Base-by-base conservation (phyloP, 2,797 vertebrate genomes). In the Scomberomorus guttatus region DNA sequence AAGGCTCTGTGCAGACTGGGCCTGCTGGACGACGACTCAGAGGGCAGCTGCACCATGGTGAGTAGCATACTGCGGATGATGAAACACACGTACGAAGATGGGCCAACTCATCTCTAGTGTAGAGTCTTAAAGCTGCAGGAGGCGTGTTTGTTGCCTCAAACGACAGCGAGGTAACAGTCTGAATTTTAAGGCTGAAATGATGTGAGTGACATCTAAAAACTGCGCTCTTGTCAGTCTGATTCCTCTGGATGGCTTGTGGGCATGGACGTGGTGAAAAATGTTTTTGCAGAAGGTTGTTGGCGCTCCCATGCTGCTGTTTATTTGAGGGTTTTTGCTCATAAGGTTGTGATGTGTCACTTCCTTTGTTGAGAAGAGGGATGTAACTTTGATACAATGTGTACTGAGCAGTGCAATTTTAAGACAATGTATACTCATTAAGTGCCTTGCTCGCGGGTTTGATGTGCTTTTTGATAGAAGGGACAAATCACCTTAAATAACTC, bases 1-100 rank as follows among this genome's bases (percentile, higher is more conserved):
- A 97, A 96, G 84, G 93, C 95, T 5, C 95, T 98, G 87, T 98
- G 98, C 92, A 95, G 95, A 91, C 95, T 98, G 82, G 96, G 96
- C 63, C 95, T 99, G 86, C 93, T 97, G 85, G 98, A 99, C 81
- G 97, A 98, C 51, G 96, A 96, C 82, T 75, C 92, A 0, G 97
- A 97, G 82, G 95, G 93, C 90, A 95, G 91, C 93, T 97, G 96
- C 90, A 94, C 96, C 63, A 97, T 96, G 63, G 98, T 99, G 94
- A 98, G 98, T 96, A 79, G 71, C 75, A 80, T 32, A 58, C 76
- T 65, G 78, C 8, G 27, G 25, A 27, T 32, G 56, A 80, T 72
- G 72, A 85, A 82, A 79, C 72, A 58, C 1, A 25, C n/a, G 25
- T 70, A 51, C 77, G 69, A 63, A 67, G 42, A 57, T 22, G 37